Percentiles rank a stretch among this genome's conserved stretches.
phyloP scores from a whole-genome alignment of 2,113 vertebrate genomes.

The Centropus unirufus region DNA sequence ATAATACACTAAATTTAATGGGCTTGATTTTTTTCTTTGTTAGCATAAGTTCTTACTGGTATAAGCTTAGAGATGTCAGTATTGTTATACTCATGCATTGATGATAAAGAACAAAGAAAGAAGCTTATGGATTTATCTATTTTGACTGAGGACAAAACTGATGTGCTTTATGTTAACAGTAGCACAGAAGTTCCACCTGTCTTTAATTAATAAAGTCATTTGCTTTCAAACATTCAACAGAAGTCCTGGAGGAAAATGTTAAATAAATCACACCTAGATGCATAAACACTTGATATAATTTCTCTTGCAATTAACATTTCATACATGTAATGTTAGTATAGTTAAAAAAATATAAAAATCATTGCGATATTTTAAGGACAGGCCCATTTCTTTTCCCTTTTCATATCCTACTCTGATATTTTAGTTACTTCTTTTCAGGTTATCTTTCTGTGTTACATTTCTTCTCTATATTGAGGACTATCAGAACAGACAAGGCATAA shows the following conservation, averaged over 20 bases:
- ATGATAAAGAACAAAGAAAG: background rate
- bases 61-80: background rate
- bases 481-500: background rate
- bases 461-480: background rate
- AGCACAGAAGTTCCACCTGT: background rate
- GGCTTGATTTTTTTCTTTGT: background rate
- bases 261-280: background rate
- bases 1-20: background rate
- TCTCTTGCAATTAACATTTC: background rate
- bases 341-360: background rate
- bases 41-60: background rate
- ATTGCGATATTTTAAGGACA: background rate
- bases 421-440: background rate
- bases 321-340: background rate
- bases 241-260: background rate
- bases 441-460: background rate
- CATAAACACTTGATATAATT: background rate
- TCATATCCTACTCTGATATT: background rate
- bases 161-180: background rate
- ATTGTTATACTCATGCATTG: background rate
- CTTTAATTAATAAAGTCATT: slow-evolving; percentile 3
- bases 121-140: background rate
- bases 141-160: background rate
- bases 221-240: background rate
- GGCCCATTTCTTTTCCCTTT: background rate